Evolutionary conservation across 2,113 vertebrate species (phyloP).

Genomic region (Pterocles orientalis): DNA sequence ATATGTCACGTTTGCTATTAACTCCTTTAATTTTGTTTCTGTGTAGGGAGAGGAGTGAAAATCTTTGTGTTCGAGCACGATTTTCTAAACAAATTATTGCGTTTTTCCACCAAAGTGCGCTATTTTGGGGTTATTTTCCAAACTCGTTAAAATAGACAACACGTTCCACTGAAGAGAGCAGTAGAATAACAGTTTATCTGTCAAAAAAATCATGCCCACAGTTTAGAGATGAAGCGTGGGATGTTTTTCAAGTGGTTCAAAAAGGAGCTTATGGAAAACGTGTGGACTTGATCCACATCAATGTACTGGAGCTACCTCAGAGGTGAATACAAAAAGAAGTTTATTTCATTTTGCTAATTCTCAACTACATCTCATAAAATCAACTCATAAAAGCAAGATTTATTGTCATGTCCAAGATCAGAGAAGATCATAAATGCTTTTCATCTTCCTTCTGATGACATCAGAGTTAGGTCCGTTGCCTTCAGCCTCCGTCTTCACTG

Average conservation of each 20-base stretch:
- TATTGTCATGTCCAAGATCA: neutral
- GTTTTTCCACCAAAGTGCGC: neutral
- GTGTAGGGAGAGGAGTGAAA: neutral
- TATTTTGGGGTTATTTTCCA: neutral
- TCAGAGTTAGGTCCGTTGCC: neutral
- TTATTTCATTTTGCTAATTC: neutral
- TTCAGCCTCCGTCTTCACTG: neutral
- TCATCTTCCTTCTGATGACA: neutral
- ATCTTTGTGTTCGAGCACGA: neutral
- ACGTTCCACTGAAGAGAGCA: neutral
- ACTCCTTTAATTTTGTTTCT: neutral
- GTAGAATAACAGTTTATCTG: slow-evolving; percentile 3
- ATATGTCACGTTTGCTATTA: neutral
- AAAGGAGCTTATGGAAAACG: neutral
- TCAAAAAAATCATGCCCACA: slow-evolving; percentile 21
- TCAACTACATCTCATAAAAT: neutral
- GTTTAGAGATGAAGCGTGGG: neutral
- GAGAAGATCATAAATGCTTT: neutral
- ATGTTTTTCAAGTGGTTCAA: neutral
- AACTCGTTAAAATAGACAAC: neutral
- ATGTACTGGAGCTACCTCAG: neutral
- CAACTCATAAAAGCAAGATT: neutral
- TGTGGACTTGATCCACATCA: neutral
- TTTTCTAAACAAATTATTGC: neutral
- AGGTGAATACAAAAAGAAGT: neutral